Conservation (phyloP, 2,797 vertebrate genomes). For the Oryzias dopingdopingensis region DNA sequence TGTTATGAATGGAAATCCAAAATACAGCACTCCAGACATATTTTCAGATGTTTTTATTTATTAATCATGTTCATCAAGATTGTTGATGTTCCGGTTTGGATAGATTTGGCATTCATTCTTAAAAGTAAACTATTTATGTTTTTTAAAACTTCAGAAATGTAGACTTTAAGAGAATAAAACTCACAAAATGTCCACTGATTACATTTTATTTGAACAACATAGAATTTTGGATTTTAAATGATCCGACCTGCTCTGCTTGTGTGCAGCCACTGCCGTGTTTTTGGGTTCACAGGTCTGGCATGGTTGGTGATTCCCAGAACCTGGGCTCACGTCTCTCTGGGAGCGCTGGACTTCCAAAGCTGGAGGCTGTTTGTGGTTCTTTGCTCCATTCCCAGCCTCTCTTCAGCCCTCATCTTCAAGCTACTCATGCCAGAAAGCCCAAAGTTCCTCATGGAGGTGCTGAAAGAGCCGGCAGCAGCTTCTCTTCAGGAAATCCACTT, state of each 20-base stretch:
- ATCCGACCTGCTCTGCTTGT: background rate
- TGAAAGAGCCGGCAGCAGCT: fast-evolving
- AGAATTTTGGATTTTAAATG: too few relatives aligned
- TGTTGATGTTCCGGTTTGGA: too few relatives aligned
- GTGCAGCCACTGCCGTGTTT: background rate
- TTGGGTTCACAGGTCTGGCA: conserved; percentile 67
- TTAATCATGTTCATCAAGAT: too few relatives aligned
- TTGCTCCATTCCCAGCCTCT: conserved; percentile 78
- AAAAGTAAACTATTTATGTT: too few relatives aligned
- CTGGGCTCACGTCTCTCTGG: conserved; percentile 53
- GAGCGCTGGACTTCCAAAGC: conserved; percentile 67
- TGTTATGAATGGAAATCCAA: too few relatives aligned
- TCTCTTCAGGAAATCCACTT: background rate
- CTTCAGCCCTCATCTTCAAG: conserved; percentile 74
- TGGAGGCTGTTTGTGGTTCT: conserved; percentile 80
- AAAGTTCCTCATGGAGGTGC: conserved; percentile 81
- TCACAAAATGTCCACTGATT: too few relatives aligned
- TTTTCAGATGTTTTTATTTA: too few relatives aligned
- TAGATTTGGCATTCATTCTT: too few relatives aligned
- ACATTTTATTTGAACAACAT: too few relatives aligned
- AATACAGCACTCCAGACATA: too few relatives aligned
- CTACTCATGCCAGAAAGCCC: conserved; percentile 79
- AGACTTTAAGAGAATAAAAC: too few relatives aligned
- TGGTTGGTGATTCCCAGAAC: conserved; percentile 79
- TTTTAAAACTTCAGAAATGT: too few relatives aligned